phyloP scores from a whole-genome alignment of 2,113 vertebrate genomes.

The rat (Rattus norvegicus) region GRCr8 NC_086031.1:32649501-32650000 shows the following conservation, averaged over 20 bases:
- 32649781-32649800: conserved; percentile 59
- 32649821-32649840: conserved; percentile 46
- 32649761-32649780: conserved; percentile 60
- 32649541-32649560: background rate
- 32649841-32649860: conserved; percentile 43
- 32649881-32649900: background rate
- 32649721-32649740: conserved; percentile 64
- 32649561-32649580: background rate
- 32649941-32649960: background rate
- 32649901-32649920: background rate
- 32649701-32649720: background rate
- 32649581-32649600: background rate
- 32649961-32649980: background rate
- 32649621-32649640: background rate
- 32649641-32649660: background rate
- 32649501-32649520: background rate
- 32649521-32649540: too few species aligned
- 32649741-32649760: conserved; percentile 45
- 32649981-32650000: background rate
- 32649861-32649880: background rate
- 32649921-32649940: background rate
- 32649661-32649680: background rate
- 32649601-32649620: background rate
- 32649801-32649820: conserved; percentile 69
- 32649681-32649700: background rate